Evolutionary conservation across 2,888 invertebrate species (phyloP), one percentile per base, ranked within the genome.

Genomic region (Caenorhabditis sp.): DNA sequence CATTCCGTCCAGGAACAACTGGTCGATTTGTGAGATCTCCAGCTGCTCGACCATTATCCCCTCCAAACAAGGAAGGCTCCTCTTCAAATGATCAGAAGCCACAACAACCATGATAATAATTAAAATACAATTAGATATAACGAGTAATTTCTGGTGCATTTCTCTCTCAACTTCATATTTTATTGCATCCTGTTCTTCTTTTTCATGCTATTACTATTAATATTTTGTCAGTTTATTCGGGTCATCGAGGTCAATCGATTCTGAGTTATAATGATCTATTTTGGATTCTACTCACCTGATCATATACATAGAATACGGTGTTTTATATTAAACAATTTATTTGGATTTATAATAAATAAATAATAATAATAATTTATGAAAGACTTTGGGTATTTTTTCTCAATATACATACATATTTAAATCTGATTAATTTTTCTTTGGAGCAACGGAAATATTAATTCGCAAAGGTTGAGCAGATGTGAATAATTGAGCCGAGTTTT

Each of bases 401-500:
- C 5, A 54, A n/a, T 43, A 23, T 38, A 58, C 36, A 1, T 62
- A 21, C 31, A 58, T 60, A 17, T 38, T 57, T 5, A 17, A 17
- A 43, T 31, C 4, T 17, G 14, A 43, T 5, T 61, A 66, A 14
- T 61, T 52, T 8, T 31, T 70, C 43, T 23, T 20, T 43, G 67
- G 64, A 20, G 67, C 61, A 43, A 73, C 20, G 0, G 65, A 63
- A 12, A 73, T 73, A 27, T 69, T 73, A 50, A 73, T 69, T 23
- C 54, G 53, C 26, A 69, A 49, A 7, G 73, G 73, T 31, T 50
- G 54, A 23, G 49, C 23, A 25, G 66, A 38, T 23, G 72, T 60
- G 68, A 79, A 79, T 14, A 79, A 57, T 57, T 75, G 74, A 14
- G 79, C 79, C 14, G 77, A 77, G 62, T 77, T 77, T 2, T 53